phyloP scores from a whole-genome alignment of 2,113 vertebrate species.

The Chlorodrepanis virens region DNA sequence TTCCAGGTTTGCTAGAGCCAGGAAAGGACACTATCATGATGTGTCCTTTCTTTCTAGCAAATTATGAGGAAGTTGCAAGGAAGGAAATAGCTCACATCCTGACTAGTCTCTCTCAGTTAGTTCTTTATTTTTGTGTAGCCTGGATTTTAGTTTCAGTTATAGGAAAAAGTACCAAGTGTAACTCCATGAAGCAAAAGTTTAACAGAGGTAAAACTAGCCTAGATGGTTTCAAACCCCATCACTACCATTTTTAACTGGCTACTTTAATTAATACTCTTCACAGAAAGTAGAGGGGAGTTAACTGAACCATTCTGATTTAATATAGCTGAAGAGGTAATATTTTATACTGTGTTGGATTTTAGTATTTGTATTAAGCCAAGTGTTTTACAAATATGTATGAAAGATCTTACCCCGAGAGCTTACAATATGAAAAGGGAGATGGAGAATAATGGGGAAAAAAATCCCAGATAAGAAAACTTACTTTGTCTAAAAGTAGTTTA shows the following conservation, averaged over 20 bases:
- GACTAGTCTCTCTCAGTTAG: neutral
- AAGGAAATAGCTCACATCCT: neutral
- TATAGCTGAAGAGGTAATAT: neutral
- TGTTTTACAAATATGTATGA: neutral
- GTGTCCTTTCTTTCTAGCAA: neutral
- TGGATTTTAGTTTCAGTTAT: neutral
- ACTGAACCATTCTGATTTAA: neutral
- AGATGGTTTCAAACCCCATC: neutral
- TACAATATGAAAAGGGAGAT: neutral
- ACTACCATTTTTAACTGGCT: neutral
- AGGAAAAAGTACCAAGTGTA: neutral
- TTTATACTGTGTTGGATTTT: neutral
- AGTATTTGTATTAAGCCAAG: slow-evolving; percentile 5
- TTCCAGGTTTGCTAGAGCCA: neutral
- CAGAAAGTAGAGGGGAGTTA: neutral
- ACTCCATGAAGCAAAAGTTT: neutral
- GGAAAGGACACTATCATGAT: neutral
- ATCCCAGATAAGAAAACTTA: neutral
- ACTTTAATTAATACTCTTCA: neutral
- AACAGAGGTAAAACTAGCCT: neutral
- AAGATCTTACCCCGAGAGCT: neutral
- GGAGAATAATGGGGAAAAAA: neutral
- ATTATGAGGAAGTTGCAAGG: neutral
- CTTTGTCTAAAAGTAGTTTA: neutral
- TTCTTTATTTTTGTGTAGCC: neutral